Conservation (phyloP, 2,888 invertebrate genomes). For the Archips crataeganus region DNA sequence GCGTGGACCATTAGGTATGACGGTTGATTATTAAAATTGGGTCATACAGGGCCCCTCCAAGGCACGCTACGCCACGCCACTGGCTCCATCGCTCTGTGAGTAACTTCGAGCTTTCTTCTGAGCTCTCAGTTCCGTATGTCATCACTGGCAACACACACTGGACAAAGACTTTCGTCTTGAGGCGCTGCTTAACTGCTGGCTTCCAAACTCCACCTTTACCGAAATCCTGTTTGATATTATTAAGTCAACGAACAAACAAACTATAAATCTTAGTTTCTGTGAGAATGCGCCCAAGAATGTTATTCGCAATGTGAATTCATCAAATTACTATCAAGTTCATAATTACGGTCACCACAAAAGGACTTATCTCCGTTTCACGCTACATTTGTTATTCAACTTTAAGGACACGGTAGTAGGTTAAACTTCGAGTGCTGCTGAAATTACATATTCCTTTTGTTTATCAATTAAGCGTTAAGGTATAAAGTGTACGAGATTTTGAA, state of each 20-base stretch:
- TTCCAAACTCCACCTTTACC: neutral
- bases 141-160: too few species aligned
- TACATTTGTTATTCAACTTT: neutral
- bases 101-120: too few species aligned
- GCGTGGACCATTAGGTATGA: too few species aligned
- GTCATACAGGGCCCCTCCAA: too few species aligned
- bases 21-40: too few species aligned
- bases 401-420: neutral
- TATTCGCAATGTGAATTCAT: constrained; percentile 3
- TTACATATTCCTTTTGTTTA: neutral
- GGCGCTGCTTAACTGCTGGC: too few species aligned
- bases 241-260: constrained; percentile 8
- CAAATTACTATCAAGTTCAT: neutral
- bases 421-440: neutral
- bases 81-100: too few species aligned
- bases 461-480: neutral
- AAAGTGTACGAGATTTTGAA: neutral
- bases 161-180: too few species aligned
- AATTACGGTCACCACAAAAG: neutral
- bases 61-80: too few species aligned
- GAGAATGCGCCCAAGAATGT: constrained; percentile 12
- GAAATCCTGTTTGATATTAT: neutral
- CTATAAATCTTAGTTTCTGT: constrained; percentile 4
- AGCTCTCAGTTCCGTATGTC: too few species aligned
- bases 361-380: neutral